Conservation (phyloP, 2,797 vertebrate species). For the Lacerta viridis region DNA sequence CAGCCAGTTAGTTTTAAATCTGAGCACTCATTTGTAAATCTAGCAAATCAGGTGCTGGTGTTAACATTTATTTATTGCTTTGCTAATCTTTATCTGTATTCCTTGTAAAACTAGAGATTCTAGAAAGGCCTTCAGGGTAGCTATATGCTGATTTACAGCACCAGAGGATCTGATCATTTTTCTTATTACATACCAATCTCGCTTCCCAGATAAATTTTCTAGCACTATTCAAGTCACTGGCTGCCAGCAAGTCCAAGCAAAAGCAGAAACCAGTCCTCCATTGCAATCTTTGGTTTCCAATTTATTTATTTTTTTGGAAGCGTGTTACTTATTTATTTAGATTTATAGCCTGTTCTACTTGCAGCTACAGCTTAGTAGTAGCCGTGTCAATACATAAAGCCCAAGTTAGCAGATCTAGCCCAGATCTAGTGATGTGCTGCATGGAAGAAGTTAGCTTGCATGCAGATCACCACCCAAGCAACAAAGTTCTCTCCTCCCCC, state of each 20-base stretch:
- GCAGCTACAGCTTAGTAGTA: neutral
- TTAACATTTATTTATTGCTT: constrained; percentile 42
- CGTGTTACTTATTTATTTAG: constrained; percentile 25
- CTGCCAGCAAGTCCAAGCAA: constrained; percentile 10
- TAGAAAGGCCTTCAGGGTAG: neutral
- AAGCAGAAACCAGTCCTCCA: neutral
- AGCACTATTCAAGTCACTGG: constrained; percentile 23
- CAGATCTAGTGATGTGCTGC: neutral
- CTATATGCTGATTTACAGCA: constrained; percentile 28
- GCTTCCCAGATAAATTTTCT: constrained; percentile 21
- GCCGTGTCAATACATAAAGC: neutral
- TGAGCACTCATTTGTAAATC: constrained; percentile 34
- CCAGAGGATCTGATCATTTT: constrained; percentile 18
- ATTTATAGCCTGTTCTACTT: neutral
- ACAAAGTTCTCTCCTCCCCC: neutral
- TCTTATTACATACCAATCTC: constrained; percentile 6
- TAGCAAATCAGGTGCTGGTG: constrained; percentile 23
- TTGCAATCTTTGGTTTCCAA: neutral
- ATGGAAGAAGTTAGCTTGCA: neutral
- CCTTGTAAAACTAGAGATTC: constrained; percentile 48
- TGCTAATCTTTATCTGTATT: constrained; percentile 30
- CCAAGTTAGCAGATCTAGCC: neutral
- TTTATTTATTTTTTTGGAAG: constrained; percentile 19
- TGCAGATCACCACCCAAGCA: neutral
- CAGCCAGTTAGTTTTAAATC: constrained; percentile 30